Evolutionary conservation across 2,797 vertebrate genomes (phyloP).

Genomic region (Characodon lateralis): DNA sequence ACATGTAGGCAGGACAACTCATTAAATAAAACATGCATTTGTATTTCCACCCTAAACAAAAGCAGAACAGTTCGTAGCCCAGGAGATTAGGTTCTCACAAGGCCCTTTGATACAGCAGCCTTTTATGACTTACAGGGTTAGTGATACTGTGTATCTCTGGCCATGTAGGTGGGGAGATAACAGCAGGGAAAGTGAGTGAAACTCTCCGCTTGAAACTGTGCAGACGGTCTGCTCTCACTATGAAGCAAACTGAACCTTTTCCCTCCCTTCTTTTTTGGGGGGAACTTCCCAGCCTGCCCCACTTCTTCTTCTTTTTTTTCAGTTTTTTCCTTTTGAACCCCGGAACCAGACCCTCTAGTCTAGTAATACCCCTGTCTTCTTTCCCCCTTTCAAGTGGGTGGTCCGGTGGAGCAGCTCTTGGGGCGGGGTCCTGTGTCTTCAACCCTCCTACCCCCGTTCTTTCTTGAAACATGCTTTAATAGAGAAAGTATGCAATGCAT

Average conservation of each 20-base stretch:
- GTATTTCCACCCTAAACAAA: slow-evolving; percentile 16
- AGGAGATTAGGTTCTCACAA: slow-evolving; percentile 36
- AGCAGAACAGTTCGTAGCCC: slow-evolving; percentile 7
- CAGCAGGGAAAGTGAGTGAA: slow-evolving; percentile 47
- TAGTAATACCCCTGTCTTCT: slow-evolving; percentile 35
- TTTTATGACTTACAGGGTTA: slow-evolving; percentile 45
- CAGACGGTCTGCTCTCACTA: slow-evolving; percentile 36
- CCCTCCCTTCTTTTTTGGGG: slow-evolving; percentile 25
- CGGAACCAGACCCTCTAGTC: slow-evolving; percentile 67
- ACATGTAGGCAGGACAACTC: not conserved
- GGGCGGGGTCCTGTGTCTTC: slow-evolving; percentile 71
- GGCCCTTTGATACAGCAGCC: slow-evolving; percentile 23
- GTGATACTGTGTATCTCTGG: slow-evolving; percentile 26
- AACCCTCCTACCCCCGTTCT: slow-evolving; percentile 66
- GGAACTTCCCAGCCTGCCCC: slow-evolving; percentile 65
- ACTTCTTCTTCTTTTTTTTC: slow-evolving; percentile 21
- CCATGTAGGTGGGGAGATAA: slow-evolving; percentile 61
- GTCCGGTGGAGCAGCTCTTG: slow-evolving; percentile 63
- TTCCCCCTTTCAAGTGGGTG: slow-evolving; percentile 69
- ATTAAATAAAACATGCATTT: not conserved
- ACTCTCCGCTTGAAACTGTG: slow-evolving; percentile 43
- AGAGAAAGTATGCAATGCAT: slow-evolving; percentile 82
- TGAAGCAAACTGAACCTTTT: slow-evolving; percentile 37
- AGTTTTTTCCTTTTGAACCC: slow-evolving; percentile 68
- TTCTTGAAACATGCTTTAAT: slow-evolving; percentile 81